phyloP scores from a whole-genome alignment of 2,113 vertebrate genomes.

The Clarias macrocephalus region DNA sequence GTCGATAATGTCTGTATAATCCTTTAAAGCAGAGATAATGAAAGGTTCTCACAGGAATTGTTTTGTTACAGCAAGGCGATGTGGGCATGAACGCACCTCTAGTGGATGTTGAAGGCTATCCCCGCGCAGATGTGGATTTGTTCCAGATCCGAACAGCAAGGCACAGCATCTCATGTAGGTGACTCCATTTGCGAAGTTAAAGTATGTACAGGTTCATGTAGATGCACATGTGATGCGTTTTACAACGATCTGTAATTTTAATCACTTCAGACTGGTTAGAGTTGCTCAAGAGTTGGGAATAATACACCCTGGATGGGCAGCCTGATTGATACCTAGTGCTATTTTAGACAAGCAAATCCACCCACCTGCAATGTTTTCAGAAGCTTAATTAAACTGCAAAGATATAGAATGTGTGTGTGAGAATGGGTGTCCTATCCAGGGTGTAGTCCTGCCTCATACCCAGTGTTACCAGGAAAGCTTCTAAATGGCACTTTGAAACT shows the following conservation, averaged over 20 bases:
- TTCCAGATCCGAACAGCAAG: slow-evolving; percentile 87
- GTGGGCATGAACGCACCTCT: slow-evolving; percentile 81
- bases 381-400: not conserved
- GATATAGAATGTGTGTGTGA: not conserved
- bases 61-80: slow-evolving; percentile 77
- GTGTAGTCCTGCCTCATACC: not conserved
- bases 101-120: slow-evolving; percentile 87
- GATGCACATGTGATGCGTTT: not conserved
- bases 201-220: not conserved
- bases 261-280: not conserved
- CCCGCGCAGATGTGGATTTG: slow-evolving; percentile 85
- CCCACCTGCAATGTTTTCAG: not conserved
- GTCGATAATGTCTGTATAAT: not conserved
- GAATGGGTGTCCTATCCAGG: not conserved
- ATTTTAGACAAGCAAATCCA: not conserved
- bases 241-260: not conserved
- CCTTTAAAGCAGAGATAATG: not conserved
- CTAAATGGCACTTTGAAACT: not conserved
- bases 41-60: not conserved
- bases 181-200: not conserved
- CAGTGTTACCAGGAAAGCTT: not conserved
- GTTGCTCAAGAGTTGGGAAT: not conserved
- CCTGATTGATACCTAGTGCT: not conserved
- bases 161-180: slow-evolving; percentile 87
- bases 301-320: not conserved